Evolutionary conservation across 2,888 invertebrate species (phyloP).

Genomic region (Morpho helenor): DNA sequence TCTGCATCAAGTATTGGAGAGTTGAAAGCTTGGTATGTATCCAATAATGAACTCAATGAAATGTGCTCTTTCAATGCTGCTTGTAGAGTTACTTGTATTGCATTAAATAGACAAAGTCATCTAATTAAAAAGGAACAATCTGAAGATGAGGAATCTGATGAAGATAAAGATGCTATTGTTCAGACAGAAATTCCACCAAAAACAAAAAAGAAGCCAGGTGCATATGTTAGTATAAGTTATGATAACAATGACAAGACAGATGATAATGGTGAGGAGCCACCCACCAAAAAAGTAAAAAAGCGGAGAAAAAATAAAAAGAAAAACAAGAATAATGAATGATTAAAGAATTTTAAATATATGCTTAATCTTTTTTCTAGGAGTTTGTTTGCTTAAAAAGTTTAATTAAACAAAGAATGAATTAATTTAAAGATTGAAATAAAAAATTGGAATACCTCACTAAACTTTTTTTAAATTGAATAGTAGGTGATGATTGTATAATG

Average conservation of each 20-base stretch:
- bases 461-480: too few species aligned
- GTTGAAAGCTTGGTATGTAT: slow-evolving; percentile 84
- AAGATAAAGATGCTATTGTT: slow-evolving; percentile 36
- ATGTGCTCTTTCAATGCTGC: slow-evolving; percentile 81
- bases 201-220: slow-evolving; percentile 56
- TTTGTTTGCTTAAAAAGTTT: too few species aligned
- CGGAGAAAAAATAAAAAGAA: slow-evolving; percentile 57
- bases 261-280: slow-evolving; percentile 36
- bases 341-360: not conserved
- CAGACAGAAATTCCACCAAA: slow-evolving; percentile 27
- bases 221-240: slow-evolving; percentile 64
- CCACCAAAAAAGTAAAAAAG: slow-evolving; percentile 53
- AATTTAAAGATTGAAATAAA: too few species aligned
- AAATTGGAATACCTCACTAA: too few species aligned
- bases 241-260: slow-evolving; percentile 46
- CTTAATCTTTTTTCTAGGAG: not conserved
- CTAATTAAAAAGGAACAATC: slow-evolving; percentile 61
- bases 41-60: slow-evolving; percentile 62
- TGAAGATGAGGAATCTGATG: slow-evolving; percentile 32
- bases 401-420: too few species aligned
- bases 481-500: too few species aligned
- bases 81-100: slow-evolving; percentile 86
- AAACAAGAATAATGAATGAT: slow-evolving; percentile 31
- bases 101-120: slow-evolving; percentile 74
- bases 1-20: slow-evolving; percentile 89